Percentiles rank a stretch among this genome's conserved stretches.
Conservation (phyloP, 1,140 invertebrate species). For the Ctenoplectra terminalis region DNA sequence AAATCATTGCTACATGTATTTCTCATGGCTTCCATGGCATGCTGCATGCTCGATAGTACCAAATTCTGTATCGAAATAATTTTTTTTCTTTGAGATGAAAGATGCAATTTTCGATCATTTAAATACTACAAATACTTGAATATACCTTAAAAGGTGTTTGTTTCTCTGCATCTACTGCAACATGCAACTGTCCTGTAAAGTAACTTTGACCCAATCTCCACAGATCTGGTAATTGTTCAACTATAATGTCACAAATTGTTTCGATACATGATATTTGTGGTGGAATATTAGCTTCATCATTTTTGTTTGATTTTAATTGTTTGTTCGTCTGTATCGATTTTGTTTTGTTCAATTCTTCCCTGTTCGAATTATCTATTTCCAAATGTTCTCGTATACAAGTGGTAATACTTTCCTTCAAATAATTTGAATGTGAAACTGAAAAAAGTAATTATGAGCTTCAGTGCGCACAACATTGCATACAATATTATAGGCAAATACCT, state of each 20-base stretch:
- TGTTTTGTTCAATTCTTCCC: constrained; percentile 67
- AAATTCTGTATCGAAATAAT: constrained; percentile 72
- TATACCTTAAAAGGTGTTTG: constrained; percentile 88
- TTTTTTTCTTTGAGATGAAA: neutral
- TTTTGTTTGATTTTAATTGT: constrained; percentile 69
- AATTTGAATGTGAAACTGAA: constrained; percentile 78
- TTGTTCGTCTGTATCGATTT: constrained; percentile 71
- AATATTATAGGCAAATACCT: constrained; percentile 64
- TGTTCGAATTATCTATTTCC: constrained; percentile 61
- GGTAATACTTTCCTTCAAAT: constrained; percentile 78
- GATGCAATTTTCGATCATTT: constrained; percentile 7
- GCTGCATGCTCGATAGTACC: constrained; percentile 78
- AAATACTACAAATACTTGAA: constrained; percentile 20
- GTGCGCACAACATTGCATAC: neutral
- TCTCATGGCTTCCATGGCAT: constrained; percentile 78
- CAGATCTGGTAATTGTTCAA: constrained; percentile 90
- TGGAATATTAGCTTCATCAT: constrained; percentile 79
- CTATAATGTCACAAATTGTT: constrained; percentile 88
- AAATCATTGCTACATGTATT: constrained; percentile 82
- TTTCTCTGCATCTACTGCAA: constrained; percentile 87
- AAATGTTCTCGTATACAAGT: constrained; percentile 74
- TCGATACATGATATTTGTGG: constrained; percentile 88
- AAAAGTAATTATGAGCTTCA: constrained; percentile 40
- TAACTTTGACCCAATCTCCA: constrained; percentile 96
- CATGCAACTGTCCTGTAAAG: constrained; percentile 92